Evolutionary conservation across 2,797 vertebrate species (phyloP), one percentile per base, ranked within the genome.

Genomic region (Artibeus jamaicensis): DNA sequence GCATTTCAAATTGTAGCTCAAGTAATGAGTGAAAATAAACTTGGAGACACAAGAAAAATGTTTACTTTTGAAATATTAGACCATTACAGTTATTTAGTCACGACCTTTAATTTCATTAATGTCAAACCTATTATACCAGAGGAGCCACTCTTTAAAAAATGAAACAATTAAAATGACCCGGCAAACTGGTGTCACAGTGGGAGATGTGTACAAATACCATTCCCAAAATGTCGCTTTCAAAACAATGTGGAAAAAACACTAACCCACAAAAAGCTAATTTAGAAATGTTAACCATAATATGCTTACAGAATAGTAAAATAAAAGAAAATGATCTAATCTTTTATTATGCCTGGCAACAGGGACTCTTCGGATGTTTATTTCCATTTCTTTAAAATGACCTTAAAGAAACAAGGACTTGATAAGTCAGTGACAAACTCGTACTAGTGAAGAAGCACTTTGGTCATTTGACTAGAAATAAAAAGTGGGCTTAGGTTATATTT

Each of bases 21-120:
- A 96, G 92, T 96, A 96, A 96, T 97, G 96, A 95, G 71, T 97
- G 88, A 90, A 97, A 98, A 98, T 94, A 96, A 94, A 71, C 74
- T 89, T 93, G 95, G 93, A 97, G 84, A 95, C 88, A 97, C 96
- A 98, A 97, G 95, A 97, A 97, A 97, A 97, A 95, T 97, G 91
- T 98, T 98, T 96, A 89, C 97, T 98, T 98, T 98, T 93, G 2
- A 68, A 97, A 84, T 93, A 93, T 94, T 97, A 96, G 24, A 71
- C 92, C 79, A 96, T 96, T 97, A 91, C 62, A 55, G 3, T 95
- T 93, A 16, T n/a, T 89, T 87, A 93, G 89, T 84, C 65, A 78
- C 55, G 86, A 87, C 87, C 70, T 98, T 94, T 96, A 70, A 96
- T 96, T 93, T 97, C 82, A 77, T 89, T 97, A 96, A 96, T 95